phyloP scores from a whole-genome alignment of 35 echinoderm and acorn worm species.

The Diadema setosum region DNA sequence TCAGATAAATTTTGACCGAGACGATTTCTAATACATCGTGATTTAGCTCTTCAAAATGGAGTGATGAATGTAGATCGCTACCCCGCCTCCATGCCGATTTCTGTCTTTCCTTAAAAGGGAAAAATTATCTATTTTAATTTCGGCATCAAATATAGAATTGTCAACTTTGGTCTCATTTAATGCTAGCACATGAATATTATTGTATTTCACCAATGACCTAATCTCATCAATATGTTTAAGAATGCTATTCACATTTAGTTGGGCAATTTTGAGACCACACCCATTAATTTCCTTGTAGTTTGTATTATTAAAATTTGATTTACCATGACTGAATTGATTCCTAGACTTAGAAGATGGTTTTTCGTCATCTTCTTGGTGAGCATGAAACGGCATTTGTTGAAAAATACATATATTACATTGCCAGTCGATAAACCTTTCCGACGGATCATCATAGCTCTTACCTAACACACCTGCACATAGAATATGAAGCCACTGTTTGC shows the following conservation, averaged over 20 bases:
- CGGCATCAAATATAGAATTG: not conserved
- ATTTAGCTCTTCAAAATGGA: not conserved
- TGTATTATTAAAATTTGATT: not conserved
- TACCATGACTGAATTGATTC: not conserved
- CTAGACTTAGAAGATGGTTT: not conserved
- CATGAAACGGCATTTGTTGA: not conserved
- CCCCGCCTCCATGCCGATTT: not conserved
- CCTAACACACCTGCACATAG: not conserved
- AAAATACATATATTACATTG: not conserved
- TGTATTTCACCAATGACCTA: not conserved
- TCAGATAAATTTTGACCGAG: not conserved
- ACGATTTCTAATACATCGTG: not conserved
- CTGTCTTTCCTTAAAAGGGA: conserved; percentile 19
- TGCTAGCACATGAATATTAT: not conserved
- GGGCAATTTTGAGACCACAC: not conserved
- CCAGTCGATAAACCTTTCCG: not conserved
- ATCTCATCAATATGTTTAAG: not conserved
- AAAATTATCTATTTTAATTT: not conserved
- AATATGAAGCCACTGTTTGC: not conserved
- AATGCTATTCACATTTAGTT: not conserved
- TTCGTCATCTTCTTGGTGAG: not conserved
- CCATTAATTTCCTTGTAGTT: not conserved
- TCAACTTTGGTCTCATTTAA: conserved; percentile 16
- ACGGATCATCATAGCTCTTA: not conserved
- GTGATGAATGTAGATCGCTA: not conserved